phyloP scores from a whole-genome alignment of 2,113 vertebrate genomes.

The Ciconia stormi region DNA sequence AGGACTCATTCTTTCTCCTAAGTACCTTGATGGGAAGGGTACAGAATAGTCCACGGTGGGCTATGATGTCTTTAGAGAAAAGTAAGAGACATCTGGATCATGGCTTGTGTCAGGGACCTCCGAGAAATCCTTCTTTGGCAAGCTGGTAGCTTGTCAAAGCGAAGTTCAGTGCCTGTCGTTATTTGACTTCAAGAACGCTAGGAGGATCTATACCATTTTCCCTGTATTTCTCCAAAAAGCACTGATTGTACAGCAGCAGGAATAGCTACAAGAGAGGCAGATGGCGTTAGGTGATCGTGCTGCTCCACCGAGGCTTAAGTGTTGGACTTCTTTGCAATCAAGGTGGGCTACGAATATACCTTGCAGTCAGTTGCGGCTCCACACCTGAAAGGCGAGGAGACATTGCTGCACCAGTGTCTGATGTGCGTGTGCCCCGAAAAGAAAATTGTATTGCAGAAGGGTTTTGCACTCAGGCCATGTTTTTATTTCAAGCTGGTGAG shows the following conservation, averaged over 20 bases:
- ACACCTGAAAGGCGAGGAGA: conserved; percentile 7
- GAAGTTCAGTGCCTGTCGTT: not conserved
- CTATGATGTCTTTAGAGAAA: not conserved
- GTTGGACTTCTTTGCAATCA: not conserved
- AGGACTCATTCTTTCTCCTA: not conserved
- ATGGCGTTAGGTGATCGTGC: not conserved
- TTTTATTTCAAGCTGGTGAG: conserved; percentile 22
- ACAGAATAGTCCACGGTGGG: not conserved
- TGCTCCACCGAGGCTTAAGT: not conserved
- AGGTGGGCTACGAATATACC: not conserved
- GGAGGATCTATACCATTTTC: not conserved
- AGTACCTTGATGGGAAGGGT: not conserved
- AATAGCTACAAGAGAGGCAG: not conserved
- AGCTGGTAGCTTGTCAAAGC: not conserved
- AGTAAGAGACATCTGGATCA: not conserved
- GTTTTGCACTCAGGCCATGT: not conserved
- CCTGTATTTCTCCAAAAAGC: not conserved
- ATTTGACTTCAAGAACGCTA: not conserved
- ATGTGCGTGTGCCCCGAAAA: not conserved
- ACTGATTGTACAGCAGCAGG: not conserved
- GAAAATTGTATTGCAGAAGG: conserved; percentile 10
- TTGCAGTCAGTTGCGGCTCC: not conserved
- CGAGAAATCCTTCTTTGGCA: not conserved
- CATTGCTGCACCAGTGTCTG: not conserved
- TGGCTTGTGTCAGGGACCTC: not conserved